A percentile compares a stretch with the other conserved stretches of the same genome.
Evolutionary conservation across 1,140 invertebrate species (phyloP).

Genomic region (Anastrepha ludens): DNA sequence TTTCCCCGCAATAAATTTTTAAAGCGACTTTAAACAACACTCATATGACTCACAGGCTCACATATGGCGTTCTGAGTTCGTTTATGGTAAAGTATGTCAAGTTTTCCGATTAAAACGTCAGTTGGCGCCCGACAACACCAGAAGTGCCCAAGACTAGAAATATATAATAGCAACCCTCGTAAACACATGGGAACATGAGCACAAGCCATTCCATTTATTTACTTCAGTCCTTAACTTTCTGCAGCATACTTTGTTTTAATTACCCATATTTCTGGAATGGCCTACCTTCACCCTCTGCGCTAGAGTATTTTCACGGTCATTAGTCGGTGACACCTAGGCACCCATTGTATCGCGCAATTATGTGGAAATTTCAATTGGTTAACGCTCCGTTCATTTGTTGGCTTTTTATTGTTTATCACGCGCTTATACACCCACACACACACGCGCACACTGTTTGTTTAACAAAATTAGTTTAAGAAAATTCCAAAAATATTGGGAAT

Average conservation of each 20-base stretch:
- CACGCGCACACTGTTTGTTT: background rate
- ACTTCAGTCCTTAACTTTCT: background rate
- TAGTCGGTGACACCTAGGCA: background rate
- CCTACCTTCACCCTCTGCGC: background rate
- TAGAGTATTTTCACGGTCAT: constrained; percentile 3
- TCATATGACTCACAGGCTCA: too few species aligned
- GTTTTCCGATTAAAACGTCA: too few species aligned
- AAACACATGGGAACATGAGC: too few species aligned
- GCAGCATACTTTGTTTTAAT: constrained; percentile 4
- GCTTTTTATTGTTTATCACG: background rate
- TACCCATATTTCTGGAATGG: background rate
- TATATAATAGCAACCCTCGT: too few species aligned
- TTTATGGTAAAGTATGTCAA: too few species aligned
- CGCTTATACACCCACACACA: background rate
- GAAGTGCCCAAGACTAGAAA: too few species aligned
- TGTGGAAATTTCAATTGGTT: background rate
- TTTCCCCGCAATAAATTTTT: too few species aligned
- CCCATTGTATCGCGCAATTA: background rate
- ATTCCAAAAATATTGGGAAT: background rate
- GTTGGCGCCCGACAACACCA: too few species aligned
- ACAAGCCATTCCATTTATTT: background rate
- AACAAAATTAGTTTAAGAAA: background rate
- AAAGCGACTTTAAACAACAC: too few species aligned
- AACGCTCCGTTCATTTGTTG: background rate
- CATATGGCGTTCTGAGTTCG: too few species aligned